Conservation (phyloP, 2,888 invertebrate genomes). For the Malthinus seriepunctatus region DNA sequence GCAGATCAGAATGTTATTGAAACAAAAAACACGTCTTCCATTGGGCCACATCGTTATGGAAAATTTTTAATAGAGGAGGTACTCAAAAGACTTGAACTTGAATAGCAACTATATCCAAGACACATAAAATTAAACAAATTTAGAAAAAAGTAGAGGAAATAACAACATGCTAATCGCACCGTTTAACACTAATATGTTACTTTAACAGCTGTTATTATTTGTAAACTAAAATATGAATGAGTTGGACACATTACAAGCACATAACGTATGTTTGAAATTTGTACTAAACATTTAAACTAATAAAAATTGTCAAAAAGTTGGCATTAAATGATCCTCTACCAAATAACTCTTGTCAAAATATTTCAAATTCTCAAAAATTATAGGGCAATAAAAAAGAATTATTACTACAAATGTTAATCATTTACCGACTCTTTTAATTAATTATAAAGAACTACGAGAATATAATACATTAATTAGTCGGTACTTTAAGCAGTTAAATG, state of each 20-base stretch:
- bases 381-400: conserved; percentile 13
- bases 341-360: conserved; percentile 17
- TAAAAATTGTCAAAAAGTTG: conserved; percentile 19
- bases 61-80: neutral
- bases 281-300: conserved; percentile 9
- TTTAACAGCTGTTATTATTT: conserved; percentile 19
- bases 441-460: conserved; percentile 6
- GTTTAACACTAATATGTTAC: conserved; percentile 19
- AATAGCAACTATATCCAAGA: neutral
- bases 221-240: conserved; percentile 22
- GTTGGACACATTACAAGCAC: conserved; percentile 21
- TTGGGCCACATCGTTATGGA: too few species aligned
- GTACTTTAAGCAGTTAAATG: conserved; percentile 16
- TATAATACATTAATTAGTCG: conserved; percentile 18
- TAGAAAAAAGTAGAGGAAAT: neutral
- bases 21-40: too few species aligned
- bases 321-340: conserved; percentile 21
- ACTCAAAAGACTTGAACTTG: neutral
- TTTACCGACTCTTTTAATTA: conserved; percentile 10
- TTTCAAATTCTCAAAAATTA: conserved; percentile 22
- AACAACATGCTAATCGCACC: conserved; percentile 10
- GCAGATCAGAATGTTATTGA: too few species aligned
- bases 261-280: conserved; percentile 10
- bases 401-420: conserved; percentile 3
- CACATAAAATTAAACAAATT: neutral